phyloP scores from a whole-genome alignment of 1,140 invertebrate species.

The Tenebrio molitor region DNA sequence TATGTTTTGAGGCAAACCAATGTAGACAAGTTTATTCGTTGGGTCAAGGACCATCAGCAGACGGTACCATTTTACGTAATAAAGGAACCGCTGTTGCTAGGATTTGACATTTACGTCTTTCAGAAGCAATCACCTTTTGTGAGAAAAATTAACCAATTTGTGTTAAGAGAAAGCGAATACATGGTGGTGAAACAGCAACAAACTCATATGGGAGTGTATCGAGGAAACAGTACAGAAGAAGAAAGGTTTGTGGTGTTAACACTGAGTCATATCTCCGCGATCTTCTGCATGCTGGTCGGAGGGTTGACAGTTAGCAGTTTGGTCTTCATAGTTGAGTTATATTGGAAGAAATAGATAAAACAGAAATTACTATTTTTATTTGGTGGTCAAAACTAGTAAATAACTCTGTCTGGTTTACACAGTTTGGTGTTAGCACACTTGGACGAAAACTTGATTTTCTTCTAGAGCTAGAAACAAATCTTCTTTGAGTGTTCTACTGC shows the following conservation, averaged over 20 bases:
- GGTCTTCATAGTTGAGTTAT: not conserved
- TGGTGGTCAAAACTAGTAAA: too few relatives aligned
- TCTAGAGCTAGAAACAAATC: too few relatives aligned
- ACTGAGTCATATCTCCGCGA: not conserved
- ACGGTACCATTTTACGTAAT: not conserved
- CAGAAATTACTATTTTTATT: too few relatives aligned
- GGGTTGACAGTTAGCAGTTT: not conserved
- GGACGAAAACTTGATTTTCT: too few relatives aligned
- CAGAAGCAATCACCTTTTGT: conserved; percentile 11
- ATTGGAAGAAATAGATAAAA: too few relatives aligned
- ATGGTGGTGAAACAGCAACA: not conserved
- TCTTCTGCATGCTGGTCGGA: not conserved
- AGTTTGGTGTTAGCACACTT: too few relatives aligned
- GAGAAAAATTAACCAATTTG: not conserved
- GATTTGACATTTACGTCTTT: not conserved
- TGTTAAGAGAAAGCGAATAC: not conserved
- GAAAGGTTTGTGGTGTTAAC: not conserved
- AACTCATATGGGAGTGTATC: not conserved
- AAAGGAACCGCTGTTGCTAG: not conserved
- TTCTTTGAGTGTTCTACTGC: too few relatives aligned
- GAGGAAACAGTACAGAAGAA: not conserved
- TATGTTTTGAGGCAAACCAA: too few relatives aligned
- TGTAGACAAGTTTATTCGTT: too few relatives aligned
- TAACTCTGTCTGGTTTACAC: too few relatives aligned
- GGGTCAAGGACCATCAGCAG: not conserved